Evolutionary conservation across 2,888 invertebrate genomes (phyloP).

Genomic region (Keiferia lycopersicella): DNA sequence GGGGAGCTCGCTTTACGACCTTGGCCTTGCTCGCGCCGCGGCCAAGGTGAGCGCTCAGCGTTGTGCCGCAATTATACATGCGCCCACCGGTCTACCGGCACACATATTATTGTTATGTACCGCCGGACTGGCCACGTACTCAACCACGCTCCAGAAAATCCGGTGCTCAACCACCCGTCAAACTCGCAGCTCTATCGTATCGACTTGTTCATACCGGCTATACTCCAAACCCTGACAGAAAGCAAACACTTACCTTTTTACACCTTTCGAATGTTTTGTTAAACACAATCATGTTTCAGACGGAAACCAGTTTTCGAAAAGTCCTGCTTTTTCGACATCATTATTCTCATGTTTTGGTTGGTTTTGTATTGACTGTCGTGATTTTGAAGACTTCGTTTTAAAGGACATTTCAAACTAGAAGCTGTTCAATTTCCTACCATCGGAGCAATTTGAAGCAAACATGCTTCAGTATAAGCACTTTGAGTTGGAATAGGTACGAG

Average conservation of each 20-base stretch:
- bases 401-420: neutral
- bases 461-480: neutral
- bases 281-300: slow-evolving; percentile 36
- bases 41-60: slow-evolving; percentile 72
- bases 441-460: slow-evolving; percentile 3
- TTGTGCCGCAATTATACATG: slow-evolving; percentile 71
- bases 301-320: slow-evolving; percentile 46
- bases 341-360: neutral
- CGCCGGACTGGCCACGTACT: neutral
- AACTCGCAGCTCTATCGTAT: neutral
- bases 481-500: neutral
- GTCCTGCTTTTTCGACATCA: slow-evolving; percentile 34
- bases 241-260: slow-evolving; percentile 49
- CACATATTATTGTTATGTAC: slow-evolving; percentile 31
- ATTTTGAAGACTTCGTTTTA: neutral
- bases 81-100: slow-evolving; percentile 72
- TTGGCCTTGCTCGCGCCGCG: slow-evolving; percentile 77
- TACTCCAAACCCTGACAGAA: slow-evolving; percentile 26
- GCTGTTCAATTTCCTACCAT: neutral
- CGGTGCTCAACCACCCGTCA: slow-evolving; percentile 3
- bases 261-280: slow-evolving; percentile 49
- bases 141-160: neutral
- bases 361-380: neutral
- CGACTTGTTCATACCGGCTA: neutral
- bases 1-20: slow-evolving; percentile 51